phyloP scores from a whole-genome alignment of 2,888 invertebrate genomes.

The Polydrusus cervinus region DNA sequence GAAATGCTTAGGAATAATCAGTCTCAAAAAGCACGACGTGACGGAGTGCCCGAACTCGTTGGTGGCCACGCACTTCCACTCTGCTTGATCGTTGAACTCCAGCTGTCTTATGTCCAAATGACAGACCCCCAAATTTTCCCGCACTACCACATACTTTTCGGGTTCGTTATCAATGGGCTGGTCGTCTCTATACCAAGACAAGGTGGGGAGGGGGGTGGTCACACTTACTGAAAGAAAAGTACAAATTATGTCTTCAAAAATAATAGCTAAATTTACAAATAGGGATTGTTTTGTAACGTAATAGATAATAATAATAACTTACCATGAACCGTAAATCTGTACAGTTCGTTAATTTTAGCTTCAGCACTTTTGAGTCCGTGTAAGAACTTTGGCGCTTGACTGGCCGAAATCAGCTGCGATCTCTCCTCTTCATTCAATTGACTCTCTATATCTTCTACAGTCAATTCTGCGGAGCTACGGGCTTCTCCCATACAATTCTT shows the following conservation, averaged over 20 bases:
- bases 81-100: constrained; percentile 90
- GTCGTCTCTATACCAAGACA: constrained; percentile 93
- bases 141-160: constrained; percentile 80
- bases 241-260: not conserved
- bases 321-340: constrained; percentile 88
- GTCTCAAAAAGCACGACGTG: constrained; percentile 89
- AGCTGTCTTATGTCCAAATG: constrained; percentile 82
- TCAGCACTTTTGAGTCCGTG: constrained; percentile 88
- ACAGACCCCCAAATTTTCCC: constrained; percentile 82
- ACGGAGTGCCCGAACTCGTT: constrained; percentile 93
- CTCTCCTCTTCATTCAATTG: constrained; percentile 91
- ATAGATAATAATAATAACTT: constrained; percentile 49
- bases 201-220: constrained; percentile 82
- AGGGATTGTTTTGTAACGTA: no score
- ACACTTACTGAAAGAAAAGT: constrained; percentile 78
- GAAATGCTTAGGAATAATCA: constrained; percentile 90
- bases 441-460: constrained; percentile 92
- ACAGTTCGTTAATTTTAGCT: constrained; percentile 87
- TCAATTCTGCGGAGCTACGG: constrained; percentile 88
- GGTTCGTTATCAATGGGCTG: constrained; percentile 80
- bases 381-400: constrained; percentile 89
- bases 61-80: constrained; percentile 93
- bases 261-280: no score
- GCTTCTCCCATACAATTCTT: constrained; percentile 94
- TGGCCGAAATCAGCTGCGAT: constrained; percentile 81